phyloP scores from a whole-genome alignment of 2,888 invertebrate genomes.

The Cantharis rufa region DNA sequence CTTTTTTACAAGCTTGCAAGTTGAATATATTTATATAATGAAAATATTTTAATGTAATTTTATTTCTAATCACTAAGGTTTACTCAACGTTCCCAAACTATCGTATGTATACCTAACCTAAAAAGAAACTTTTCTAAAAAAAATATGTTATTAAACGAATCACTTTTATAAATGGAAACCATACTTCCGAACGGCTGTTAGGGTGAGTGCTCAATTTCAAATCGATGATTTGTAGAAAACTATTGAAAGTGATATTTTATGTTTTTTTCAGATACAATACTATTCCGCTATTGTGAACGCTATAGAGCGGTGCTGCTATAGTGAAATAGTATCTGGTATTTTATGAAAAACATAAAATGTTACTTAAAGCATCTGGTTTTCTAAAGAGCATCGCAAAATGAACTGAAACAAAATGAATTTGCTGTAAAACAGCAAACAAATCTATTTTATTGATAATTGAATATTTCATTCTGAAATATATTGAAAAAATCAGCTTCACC shows the following conservation, averaged over 20 bases:
- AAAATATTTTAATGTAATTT: no score
- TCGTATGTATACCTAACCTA: no score
- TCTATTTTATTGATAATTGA: no score
- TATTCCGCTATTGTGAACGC: background rate
- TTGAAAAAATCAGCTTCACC: no score
- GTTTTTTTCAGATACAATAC: background rate
- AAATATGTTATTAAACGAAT: background rate
- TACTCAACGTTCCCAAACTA: no score
- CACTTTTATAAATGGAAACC: background rate
- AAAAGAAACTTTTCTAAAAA: background rate
- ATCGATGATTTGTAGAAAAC: background rate
- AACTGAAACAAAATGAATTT: no score
- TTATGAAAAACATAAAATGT: background rate
- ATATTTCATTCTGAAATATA: no score
- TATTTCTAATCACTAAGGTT: no score
- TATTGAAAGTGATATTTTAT: background rate
- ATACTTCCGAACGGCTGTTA: background rate
- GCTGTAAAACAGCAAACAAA: no score
- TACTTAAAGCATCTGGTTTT: background rate
- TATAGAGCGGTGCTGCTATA: background rate
- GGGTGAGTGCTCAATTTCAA: background rate
- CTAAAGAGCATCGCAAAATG: background rate
- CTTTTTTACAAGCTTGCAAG: background rate
- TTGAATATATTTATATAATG: background rate
- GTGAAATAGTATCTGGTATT: background rate